phyloP scores from a whole-genome alignment of 2,888 invertebrate genomes.

The Hylaea fasciaria region DNA sequence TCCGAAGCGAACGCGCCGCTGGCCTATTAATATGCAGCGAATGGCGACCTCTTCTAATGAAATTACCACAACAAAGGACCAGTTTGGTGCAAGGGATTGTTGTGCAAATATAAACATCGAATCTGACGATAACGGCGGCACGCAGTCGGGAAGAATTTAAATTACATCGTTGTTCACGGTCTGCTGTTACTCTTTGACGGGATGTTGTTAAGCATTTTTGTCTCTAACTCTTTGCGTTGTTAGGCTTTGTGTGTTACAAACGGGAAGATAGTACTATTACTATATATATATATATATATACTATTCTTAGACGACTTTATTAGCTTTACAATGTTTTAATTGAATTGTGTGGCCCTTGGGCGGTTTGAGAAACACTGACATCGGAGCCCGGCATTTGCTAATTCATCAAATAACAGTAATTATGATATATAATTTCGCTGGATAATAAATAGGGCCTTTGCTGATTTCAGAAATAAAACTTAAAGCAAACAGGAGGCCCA shows the following conservation, averaged over 20 bases:
- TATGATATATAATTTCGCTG: not conserved
- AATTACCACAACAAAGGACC: conserved; percentile 80
- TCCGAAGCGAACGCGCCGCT: conserved; percentile 58
- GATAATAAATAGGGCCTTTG: not conserved
- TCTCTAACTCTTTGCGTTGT: not conserved
- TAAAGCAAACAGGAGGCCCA: not conserved
- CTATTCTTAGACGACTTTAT: too few relatives aligned
- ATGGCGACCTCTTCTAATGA: conserved; percentile 72
- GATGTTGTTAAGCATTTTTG: conserved; percentile 21
- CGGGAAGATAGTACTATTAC: too few relatives aligned
- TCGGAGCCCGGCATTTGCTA: too few relatives aligned
- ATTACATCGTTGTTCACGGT: conserved; percentile 35
- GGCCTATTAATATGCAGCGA: conserved; percentile 76
- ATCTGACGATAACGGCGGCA: conserved; percentile 65
- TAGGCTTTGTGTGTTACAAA: not conserved
- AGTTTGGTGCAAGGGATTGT: conserved; percentile 63
- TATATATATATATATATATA: too few relatives aligned
- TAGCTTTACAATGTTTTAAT: too few relatives aligned
- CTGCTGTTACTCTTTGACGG: conserved; percentile 24
- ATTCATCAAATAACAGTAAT: not conserved
- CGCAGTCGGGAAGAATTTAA: conserved; percentile 39
- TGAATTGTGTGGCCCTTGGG: too few relatives aligned
- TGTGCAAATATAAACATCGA: conserved; percentile 80
- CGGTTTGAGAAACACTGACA: too few relatives aligned
- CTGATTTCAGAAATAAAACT: too few relatives aligned